Evolutionary conservation across 2,888 invertebrate species (phyloP), one percentile per base, ranked within the genome.

Genomic region (Steinernema hermaphroditum): DNA sequence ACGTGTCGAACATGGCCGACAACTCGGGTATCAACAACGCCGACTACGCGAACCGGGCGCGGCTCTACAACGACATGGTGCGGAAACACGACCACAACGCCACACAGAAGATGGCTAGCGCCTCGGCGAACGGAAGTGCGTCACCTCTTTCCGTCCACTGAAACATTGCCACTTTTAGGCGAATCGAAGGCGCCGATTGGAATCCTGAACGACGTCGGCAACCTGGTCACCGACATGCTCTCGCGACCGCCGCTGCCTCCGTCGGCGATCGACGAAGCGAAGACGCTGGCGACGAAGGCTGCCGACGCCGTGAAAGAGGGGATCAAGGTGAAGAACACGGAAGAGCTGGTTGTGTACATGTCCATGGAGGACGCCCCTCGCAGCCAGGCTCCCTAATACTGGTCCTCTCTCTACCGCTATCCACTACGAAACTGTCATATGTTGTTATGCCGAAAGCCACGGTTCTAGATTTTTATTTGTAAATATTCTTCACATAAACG

Each of bases 171-270:
- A n/a, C n/a, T n/a, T n/a, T n/a, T n/a, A n/a, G n/a, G n/a, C n/a
- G n/a, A n/a, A n/a, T n/a, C n/a, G n/a, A n/a, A n/a, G n/a, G 37
- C 37, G 6, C 12, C n/a, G 16, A n/a, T 62, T 19, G 62, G 29
- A 16, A 32, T 62, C 14, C 81, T 86, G 46, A 80, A 77, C 32
- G 76, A 88, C 32, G 88, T 93, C 1, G 71, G 62, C 19, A 72
- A 76, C 34, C 37, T 81, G 46, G 69, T 77, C 0, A 89, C 89
- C 75, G 90, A 90, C 82, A 92, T 93, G 83, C 88, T 91, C 16
- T 32, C 62, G 14, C 62, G 62, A 29, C 62, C 62, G 2, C 27
- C 14, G 2, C 62, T 32, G 8, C 29, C 62, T 12, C 16, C 14
- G 4, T 32, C 62, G 2, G 34, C 62, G 32, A 62, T 62, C n/a